Evolutionary conservation across 2,113 vertebrate species (phyloP), one percentile per base, ranked within the genome.

Genomic region (Microcebus ravelobensis): DNA sequence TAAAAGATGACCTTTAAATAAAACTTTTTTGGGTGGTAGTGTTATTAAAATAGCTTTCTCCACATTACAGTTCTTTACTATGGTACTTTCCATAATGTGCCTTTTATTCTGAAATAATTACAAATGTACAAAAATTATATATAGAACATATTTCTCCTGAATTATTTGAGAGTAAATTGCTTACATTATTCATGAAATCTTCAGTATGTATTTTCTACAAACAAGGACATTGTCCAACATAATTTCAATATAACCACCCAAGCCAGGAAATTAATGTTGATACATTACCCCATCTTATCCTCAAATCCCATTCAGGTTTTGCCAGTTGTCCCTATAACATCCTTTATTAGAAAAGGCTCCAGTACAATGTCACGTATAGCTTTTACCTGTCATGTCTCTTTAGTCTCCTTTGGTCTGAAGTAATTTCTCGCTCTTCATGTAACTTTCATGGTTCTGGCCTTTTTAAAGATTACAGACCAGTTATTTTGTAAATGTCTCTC

Each of bases 81-180:
- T 61, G 39, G 39, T 55, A 31, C 57, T 80, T 81, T 50, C 21
- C 25, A 68, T 42, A 45, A 9, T 5, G 6, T 83, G 25, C 20
- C 15, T 68, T 55, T 87, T 50, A 90, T 76, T 96, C 34, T 91
- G 27, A 91, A 85, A 42, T 80, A 17, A n/a, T 87, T 77, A 68
- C 34, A 87, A 87, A 83, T 23, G 21, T 55, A 45, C 20, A 31
- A 14, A 73, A 85, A 57, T 74, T 71, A 79, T 13, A 83, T 9
- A 34, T 59, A 90, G 12, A 21, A 82, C 8, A 42, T 29, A 8
- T 39, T 52, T 93, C 29, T 86, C 31, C 25, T 23, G 31, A 73
- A 12, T 55, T 63, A 36, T 25, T 20, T 71, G 29, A 55, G 14
- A 39, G 18, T 57, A 74, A 79, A 42, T 31, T 29, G 18, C 20